These are phyloP conservation scores for Galaxias olidus DNA, from an alignment of 2,797 vertebrate genomes.

Conservation along the genomic window DNA sequence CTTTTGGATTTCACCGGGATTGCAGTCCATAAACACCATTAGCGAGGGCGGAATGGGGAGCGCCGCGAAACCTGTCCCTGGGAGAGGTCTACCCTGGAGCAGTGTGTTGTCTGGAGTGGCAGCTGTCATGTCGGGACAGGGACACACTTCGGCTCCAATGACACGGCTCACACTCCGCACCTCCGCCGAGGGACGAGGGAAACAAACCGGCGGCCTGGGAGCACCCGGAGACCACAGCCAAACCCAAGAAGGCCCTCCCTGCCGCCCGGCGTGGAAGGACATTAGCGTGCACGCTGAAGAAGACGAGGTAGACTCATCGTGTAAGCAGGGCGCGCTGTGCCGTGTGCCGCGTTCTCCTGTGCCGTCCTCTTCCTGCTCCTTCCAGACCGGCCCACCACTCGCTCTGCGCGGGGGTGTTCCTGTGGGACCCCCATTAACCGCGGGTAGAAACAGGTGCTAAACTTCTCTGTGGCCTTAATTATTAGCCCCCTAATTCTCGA, in stretches of 20 bases:
- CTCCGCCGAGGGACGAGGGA: neutral
- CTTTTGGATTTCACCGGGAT: too few relatives aligned
- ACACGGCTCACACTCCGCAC: neutral
- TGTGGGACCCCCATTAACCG: conserved; percentile 59
- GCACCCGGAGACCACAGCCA: neutral
- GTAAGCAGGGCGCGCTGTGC: too few relatives aligned
- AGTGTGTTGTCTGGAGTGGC: conserved; percentile 1
- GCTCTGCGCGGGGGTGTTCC: conserved; percentile 19
- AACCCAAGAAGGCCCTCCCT: neutral
- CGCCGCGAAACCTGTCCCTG: neutral
- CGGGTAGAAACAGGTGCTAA: conserved; percentile 73
- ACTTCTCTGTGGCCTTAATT: conserved; percentile 74
- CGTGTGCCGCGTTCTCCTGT: neutral
- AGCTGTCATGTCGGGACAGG: neutral
- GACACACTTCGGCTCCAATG: neutral
- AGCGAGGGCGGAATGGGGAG: too few relatives aligned
- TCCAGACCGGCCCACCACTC: conserved; percentile 40
- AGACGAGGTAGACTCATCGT: too few relatives aligned
- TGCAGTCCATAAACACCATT: too few relatives aligned
- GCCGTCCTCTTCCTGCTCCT: conserved; percentile 42
- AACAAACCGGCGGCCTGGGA: neutral
- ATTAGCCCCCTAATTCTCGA: conserved; percentile 71
- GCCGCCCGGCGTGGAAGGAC: too few relatives aligned
- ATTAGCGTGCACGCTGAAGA: too few relatives aligned
- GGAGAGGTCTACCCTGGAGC: neutral